A percentile compares a stretch with the other conserved stretches of the same genome.
Evolutionary conservation across 1,140 invertebrate genomes (phyloP).

Genomic region (Euura lappo): DNA sequence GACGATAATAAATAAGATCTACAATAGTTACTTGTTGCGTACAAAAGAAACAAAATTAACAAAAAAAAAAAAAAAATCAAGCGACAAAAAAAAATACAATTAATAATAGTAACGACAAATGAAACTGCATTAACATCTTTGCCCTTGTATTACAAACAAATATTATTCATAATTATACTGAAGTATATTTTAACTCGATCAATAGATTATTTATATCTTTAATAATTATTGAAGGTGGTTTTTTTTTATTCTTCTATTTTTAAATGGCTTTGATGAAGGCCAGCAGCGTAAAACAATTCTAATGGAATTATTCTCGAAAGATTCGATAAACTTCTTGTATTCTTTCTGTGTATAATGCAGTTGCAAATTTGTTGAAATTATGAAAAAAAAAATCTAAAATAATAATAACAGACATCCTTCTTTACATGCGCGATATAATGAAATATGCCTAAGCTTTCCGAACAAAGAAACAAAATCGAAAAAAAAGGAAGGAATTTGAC

Average conservation of each 20-base stretch:
- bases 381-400: not conserved
- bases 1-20: conserved; percentile 40
- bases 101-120: conserved; percentile 41
- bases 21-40: conserved; percentile 29
- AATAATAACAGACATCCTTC: not conserved
- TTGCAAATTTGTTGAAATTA: conserved; percentile 14
- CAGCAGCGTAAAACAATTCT: conserved; percentile 25
- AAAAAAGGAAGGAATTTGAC: not conserved
- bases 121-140: conserved; percentile 38
- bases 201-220: conserved; percentile 43
- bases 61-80: conserved; percentile 31
- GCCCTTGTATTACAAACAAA: conserved; percentile 37
- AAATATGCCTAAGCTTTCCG: conserved; percentile 1
- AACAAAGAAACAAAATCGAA: not conserved
- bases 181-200: conserved; percentile 38
- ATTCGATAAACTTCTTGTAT: conserved; percentile 20
- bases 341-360: conserved; percentile 21
- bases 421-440: not conserved
- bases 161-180: conserved; percentile 41
- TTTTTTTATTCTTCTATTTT: conserved; percentile 4
- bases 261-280: conserved; percentile 27
- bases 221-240: conserved; percentile 34
- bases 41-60: not conserved
- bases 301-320: conserved; percentile 5
- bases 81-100: conserved; percentile 30